phyloP scores from a whole-genome alignment of 2,888 invertebrate genomes.

The Thymelicus lineola region DNA sequence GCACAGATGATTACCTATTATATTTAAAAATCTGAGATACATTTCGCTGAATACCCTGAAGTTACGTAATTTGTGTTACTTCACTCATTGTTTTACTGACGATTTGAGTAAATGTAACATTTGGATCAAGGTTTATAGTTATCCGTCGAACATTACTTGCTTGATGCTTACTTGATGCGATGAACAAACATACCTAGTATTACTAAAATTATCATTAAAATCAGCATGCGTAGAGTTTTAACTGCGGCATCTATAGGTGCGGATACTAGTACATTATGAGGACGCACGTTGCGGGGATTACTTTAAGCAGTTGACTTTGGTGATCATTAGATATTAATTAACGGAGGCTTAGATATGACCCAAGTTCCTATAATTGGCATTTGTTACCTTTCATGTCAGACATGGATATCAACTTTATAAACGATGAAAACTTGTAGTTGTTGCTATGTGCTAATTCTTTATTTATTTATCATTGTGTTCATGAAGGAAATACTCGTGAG shows the following conservation, averaged over 20 bases:
- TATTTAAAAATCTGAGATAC: conserved; percentile 3
- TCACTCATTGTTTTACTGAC: conserved; percentile 32
- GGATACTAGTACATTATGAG: no score
- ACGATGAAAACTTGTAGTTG: no score
- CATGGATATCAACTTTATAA: no score
- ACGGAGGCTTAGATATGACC: no score
- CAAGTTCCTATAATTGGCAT: no score
- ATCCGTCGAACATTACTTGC: conserved; percentile 8
- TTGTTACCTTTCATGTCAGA: no score
- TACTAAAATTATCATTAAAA: not conserved
- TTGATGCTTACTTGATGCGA: conserved; percentile 4
- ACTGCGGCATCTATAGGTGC: not conserved
- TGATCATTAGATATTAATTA: no score
- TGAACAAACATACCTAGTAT: not conserved
- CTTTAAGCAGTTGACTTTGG: no score
- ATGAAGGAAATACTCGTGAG: not conserved
- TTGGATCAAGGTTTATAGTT: conserved; percentile 31
- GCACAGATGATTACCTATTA: no score
- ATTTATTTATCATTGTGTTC: no score
- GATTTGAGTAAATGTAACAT: conserved; percentile 33
- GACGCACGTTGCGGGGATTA: no score
- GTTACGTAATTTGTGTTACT: conserved; percentile 18
- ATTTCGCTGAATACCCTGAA: conserved; percentile 16
- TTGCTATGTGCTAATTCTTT: no score
- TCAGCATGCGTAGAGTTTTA: not conserved